A percentile compares a stretch with the other conserved stretches of the same genome.
Conservation (phyloP, 2,797 vertebrate genomes). For the Geotrypetes seraphini region DNA sequence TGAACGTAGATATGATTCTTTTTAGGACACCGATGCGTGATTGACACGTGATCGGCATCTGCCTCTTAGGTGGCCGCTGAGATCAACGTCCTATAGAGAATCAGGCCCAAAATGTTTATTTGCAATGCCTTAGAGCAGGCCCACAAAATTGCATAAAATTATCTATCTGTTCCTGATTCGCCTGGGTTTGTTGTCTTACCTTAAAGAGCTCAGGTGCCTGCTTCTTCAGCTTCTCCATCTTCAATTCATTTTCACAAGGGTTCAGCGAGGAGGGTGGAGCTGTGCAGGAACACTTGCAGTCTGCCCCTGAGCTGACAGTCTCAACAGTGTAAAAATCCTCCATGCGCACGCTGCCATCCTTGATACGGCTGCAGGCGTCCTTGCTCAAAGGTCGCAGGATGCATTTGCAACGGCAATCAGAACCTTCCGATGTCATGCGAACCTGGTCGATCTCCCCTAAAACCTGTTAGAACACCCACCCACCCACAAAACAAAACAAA, state of each 20-base stretch:
- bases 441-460: conserved; percentile 83
- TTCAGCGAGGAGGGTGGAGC: conserved; percentile 90
- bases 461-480: conserved; percentile 53
- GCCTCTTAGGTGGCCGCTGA: no score
- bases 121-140: no score
- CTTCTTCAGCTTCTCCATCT: conserved; percentile 92
- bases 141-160: no score
- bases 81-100: no score
- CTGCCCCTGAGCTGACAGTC: conserved; percentile 84
- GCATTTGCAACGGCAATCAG: conserved; percentile 94
- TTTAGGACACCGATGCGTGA: no score
- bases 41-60: no score
- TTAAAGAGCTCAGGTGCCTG: conserved; percentile 88
- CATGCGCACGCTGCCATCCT: conserved; percentile 60
- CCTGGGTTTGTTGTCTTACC: no score
- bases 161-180: no score
- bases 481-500: no score
- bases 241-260: conserved; percentile 95
- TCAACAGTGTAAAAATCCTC: conserved; percentile 96
- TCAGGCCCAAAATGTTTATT: no score
- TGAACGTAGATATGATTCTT: no score
- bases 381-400: conserved; percentile 87
- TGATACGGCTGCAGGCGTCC: conserved; percentile 78
- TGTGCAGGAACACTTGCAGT: conserved; percentile 92
- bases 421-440: conserved; percentile 88